Base-by-base conservation (phyloP, 2,888 invertebrate species). In the Drosophila atroscutellata region DNA sequence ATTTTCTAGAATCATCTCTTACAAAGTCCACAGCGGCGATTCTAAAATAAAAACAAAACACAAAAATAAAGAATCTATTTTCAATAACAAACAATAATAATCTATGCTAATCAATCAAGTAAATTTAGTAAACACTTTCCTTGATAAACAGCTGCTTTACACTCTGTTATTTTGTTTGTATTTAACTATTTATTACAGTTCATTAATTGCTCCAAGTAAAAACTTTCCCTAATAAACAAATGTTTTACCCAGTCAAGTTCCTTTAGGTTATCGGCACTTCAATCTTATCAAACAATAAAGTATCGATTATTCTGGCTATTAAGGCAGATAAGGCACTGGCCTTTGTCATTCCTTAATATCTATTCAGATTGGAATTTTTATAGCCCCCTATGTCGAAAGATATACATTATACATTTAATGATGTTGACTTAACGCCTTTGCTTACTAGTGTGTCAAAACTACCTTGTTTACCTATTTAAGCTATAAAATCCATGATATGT, bases 271-370 rank as follows among this genome's bases (percentile, higher is more conserved):
- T 26, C 63, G 60, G 36, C 60, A 50, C 24, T 49, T 7, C 26
- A 52, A 42, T 39, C 28, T 67, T 77, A 78, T 71, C 54, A 59
- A 75, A 62, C 78, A 61, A 77, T 78, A 75, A 77, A 75, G 61
- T 13, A 42, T 32, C 47, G 67, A 61, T 78, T 71, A 78, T 49
- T 37, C 20, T 26, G 36, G 49, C 36, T 42, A 60, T 66, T 55
- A 62, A 74, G 32, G 32, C 9, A 32, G 74, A 77, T 77, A 77
- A 45, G 42, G 26, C 57, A 69, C 57, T 59, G 77, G 58, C 69
- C 59, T 70, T 66, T 77, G 69, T 65, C 63, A 63, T 66, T 74
- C 65, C 63, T 73, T 59, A 62, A 61, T 65, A 68, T 64, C 52
- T 60, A 54, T 67, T 54, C 36, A 50, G 45, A 64, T 52, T 52